These are phyloP conservation scores for Dynastes hyllus DNA, from an alignment of 2,888 invertebrate genomes.

Conservation along the genomic window DNA sequence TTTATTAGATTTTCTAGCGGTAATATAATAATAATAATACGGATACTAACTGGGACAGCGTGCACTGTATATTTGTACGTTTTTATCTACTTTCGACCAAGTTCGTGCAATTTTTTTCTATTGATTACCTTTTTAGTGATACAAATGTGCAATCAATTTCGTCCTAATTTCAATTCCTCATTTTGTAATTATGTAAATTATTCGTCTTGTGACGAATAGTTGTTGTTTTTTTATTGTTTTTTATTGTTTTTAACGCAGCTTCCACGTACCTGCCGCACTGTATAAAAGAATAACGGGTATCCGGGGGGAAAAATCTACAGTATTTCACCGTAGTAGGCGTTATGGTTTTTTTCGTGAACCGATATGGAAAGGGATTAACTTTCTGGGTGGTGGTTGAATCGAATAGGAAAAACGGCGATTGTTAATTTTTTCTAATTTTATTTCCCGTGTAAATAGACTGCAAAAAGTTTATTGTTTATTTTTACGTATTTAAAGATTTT, in stretches of 20 bases:
- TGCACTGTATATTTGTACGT: not conserved
- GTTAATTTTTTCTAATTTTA: too few species aligned
- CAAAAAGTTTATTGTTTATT: too few species aligned
- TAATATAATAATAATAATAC: not conserved
- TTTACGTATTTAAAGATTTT: too few species aligned
- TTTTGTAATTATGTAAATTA: conserved; percentile 47
- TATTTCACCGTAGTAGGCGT: not conserved
- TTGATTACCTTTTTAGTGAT: not conserved
- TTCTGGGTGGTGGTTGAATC: not conserved
- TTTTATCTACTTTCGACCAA: not conserved
- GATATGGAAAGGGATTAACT: not conserved
- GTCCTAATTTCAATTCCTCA: conserved; percentile 7
- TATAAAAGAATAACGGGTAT: conserved; percentile 62
- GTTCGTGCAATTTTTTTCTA: not conserved
- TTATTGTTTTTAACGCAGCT: conserved; percentile 56
- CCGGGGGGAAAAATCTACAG: conserved; percentile 23
- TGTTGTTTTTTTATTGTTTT: conserved; percentile 37
- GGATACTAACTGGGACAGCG: not conserved
- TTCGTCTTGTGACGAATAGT: conserved; percentile 22
- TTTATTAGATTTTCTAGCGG: not conserved
- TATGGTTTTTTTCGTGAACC: not conserved
- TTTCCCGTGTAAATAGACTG: too few species aligned
- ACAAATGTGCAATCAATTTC: conserved; percentile 23
- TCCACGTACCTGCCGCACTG: conserved; percentile 65
- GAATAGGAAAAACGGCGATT: not conserved